Percentiles rank a stretch among this genome's conserved stretches.
These are phyloP conservation scores for Rotaria socialis DNA, from an alignment of 2,888 invertebrate genomes.

Conservation along the genomic window DNA sequence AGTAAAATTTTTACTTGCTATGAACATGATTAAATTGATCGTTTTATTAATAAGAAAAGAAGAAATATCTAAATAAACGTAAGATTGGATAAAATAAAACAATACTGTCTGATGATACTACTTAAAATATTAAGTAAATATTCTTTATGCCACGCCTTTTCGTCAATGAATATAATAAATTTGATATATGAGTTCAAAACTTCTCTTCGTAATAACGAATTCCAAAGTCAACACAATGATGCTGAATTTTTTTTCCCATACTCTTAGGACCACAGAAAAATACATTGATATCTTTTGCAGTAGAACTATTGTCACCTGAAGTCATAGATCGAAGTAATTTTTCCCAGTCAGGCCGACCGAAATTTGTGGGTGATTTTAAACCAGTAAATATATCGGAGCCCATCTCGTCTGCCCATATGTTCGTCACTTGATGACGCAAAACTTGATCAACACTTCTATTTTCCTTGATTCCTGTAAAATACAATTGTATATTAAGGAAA, in stretches of 20 bases:
- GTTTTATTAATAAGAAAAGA: no score
- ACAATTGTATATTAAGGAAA: slow-evolving; percentile 42
- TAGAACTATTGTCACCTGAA: not conserved
- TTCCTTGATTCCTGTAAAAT: slow-evolving; percentile 30
- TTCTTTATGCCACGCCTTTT: no score
- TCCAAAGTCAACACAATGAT: not conserved
- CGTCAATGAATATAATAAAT: no score
- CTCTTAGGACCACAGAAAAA: not conserved
- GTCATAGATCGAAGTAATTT: not conserved
- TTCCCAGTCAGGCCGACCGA: not conserved
- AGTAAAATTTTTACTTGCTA: no score
- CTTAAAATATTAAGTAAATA: no score
- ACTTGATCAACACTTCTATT: not conserved
- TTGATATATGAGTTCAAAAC: not conserved
- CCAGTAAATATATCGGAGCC: not conserved
- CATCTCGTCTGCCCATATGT: not conserved
- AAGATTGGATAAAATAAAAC: no score
- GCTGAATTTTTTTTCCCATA: not conserved
- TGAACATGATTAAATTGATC: no score
- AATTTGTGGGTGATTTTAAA: not conserved
- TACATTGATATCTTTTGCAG: not conserved
- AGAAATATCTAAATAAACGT: no score
- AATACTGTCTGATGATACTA: no score
- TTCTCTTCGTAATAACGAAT: slow-evolving; percentile 1
- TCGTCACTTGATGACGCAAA: not conserved